Percentiles rank a stretch among this genome's conserved stretches.
phyloP scores from a whole-genome alignment of 2,888 invertebrate species.

The Seira ritae region DNA sequence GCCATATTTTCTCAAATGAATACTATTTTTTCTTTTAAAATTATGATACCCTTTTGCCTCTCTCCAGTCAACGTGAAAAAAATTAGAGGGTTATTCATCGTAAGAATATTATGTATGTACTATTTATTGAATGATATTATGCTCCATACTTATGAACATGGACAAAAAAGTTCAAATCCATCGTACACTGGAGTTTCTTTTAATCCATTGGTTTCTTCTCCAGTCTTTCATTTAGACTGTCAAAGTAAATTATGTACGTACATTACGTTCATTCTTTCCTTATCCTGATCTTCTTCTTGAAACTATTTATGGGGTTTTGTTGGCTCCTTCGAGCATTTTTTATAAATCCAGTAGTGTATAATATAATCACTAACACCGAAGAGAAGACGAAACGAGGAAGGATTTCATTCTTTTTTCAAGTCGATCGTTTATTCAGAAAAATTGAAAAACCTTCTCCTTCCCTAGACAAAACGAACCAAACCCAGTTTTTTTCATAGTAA shows the following conservation, averaged over 20 bases:
- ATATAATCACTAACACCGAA: slow-evolving; percentile 54
- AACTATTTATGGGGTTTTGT: slow-evolving; percentile 48
- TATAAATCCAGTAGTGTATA: slow-evolving; percentile 32
- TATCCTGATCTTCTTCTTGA: slow-evolving; percentile 40
- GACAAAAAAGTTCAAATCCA: too few relatives aligned
- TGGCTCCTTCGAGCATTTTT: slow-evolving; percentile 42
- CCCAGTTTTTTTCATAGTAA: slow-evolving; percentile 29
- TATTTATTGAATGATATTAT: too few relatives aligned
- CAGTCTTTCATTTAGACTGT: slow-evolving; percentile 24
- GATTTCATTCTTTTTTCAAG: slow-evolving; percentile 30
- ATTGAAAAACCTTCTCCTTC: too few relatives aligned
- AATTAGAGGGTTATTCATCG: too few relatives aligned
- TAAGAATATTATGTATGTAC: too few relatives aligned
- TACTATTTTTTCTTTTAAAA: slow-evolving; percentile 17
- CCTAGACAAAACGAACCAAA: slow-evolving; percentile 27
- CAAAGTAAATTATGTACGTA: slow-evolving; percentile 44
- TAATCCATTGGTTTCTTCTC: too few relatives aligned
- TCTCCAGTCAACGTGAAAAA: too few relatives aligned
- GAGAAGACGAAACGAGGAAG: too few relatives aligned
- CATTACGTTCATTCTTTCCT: slow-evolving; percentile 29
- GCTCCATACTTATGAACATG: too few relatives aligned
- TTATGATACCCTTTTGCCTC: too few relatives aligned
- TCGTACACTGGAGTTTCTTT: too few relatives aligned
- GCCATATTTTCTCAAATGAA: slow-evolving; percentile 8
- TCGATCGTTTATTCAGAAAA: too few relatives aligned